phyloP scores from a whole-genome alignment of 2,797 vertebrate genomes.

The Dryobates pubescens region DNA sequence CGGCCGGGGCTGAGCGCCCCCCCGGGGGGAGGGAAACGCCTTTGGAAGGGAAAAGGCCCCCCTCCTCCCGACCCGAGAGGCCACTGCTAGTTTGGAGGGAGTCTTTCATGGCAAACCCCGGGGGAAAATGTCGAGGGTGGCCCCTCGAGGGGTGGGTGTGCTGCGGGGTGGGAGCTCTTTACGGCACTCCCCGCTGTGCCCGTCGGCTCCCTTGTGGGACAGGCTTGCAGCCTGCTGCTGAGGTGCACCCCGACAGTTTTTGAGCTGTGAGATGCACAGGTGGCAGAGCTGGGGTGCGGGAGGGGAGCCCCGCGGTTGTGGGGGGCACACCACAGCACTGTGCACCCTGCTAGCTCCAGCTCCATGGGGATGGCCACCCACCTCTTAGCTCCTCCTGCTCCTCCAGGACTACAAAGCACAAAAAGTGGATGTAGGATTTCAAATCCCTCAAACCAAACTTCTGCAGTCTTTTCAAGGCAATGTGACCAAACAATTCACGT shows the following conservation, averaged over 20 bases:
- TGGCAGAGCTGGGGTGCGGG: neutral
- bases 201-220: neutral
- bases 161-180: neutral
- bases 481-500: neutral
- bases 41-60: neutral
- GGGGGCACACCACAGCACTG: accelerated
- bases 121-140: neutral
- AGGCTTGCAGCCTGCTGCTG: neutral
- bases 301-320: neutral
- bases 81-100: neutral
- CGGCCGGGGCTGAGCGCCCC: neutral
- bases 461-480: neutral
- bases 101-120: neutral
- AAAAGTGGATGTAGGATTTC: neutral
- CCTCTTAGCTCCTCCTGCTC: neutral
- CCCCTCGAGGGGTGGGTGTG: neutral
- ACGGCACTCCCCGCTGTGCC: neutral
- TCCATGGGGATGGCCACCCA: neutral
- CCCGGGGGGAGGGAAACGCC: neutral
- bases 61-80: neutral
- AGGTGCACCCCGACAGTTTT: neutral
- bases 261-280: neutral
- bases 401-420: neutral
- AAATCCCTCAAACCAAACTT: neutral
- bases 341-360: accelerated